Evolutionary conservation across 2,797 vertebrate species (phyloP).

Genomic region (Chelidonichthys spinosus): DNA sequence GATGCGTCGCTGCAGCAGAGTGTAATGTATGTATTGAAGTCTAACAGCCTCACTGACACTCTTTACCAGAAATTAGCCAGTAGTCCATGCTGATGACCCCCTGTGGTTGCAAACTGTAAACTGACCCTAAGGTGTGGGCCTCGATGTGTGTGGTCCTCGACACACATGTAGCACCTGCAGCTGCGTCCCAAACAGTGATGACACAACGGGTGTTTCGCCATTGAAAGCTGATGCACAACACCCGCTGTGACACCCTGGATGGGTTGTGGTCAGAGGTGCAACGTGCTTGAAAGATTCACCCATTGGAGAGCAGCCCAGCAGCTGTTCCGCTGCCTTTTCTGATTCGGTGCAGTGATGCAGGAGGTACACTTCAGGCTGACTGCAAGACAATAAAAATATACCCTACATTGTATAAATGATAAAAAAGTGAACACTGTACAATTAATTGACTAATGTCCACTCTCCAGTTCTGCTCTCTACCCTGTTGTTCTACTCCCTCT

Average conservation of each 20-base stretch:
- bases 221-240: neutral
- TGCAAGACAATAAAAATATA: slow-evolving; percentile 12
- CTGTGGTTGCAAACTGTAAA: neutral
- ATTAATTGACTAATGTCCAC: slow-evolving; percentile 41
- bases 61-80: neutral
- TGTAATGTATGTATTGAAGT: slow-evolving; percentile 3
- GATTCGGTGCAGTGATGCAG: neutral
- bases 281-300: slow-evolving; percentile 3
- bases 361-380: slow-evolving; percentile 2
- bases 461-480: slow-evolving; percentile 39
- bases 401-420: neutral
- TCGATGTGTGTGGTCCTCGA: neutral
- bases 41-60: slow-evolving; percentile 3
- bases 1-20: slow-evolving; percentile 15
- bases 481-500: slow-evolving; percentile 54
- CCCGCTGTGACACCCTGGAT: slow-evolving; percentile 3
- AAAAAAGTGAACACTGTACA: slow-evolving; percentile 17
- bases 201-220: slow-evolving; percentile 13
- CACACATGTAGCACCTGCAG: neutral
- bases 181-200: slow-evolving; percentile 4
- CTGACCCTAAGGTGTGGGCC: neutral
- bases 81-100: neutral
- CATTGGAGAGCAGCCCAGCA: neutral
- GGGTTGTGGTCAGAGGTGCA: neutral
- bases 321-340: slow-evolving; percentile 3